These are phyloP conservation scores for Sarcophaga carnaria DNA, from an alignment of 2,888 invertebrate genomes.

Conservation along the genomic window DNA sequence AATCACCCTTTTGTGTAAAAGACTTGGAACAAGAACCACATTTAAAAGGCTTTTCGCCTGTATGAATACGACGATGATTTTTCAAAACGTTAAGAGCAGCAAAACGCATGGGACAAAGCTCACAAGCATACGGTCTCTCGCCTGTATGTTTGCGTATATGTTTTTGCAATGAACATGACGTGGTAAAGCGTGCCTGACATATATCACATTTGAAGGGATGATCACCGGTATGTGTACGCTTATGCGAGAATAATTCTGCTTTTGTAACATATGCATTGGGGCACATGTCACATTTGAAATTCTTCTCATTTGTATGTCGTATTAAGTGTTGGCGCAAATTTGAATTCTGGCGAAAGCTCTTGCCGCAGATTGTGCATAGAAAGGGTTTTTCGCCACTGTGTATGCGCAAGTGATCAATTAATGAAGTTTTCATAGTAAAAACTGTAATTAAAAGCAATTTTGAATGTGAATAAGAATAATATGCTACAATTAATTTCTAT, in stretches of 20 bases:
- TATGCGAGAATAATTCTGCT: conserved; percentile 83
- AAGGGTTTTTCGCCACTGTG: conserved; percentile 85
- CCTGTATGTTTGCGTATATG: conserved; percentile 85
- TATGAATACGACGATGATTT: conserved; percentile 84
- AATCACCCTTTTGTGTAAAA: conserved; percentile 84
- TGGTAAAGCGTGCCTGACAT: conserved; percentile 84
- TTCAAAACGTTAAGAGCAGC: conserved; percentile 84
- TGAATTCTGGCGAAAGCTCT: conserved; percentile 85
- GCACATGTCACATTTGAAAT: conserved; percentile 82
- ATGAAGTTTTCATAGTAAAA: conserved; percentile 83
- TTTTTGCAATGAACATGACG: conserved; percentile 84
- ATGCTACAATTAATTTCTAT: background rate
- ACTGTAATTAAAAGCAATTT: conserved; percentile 72
- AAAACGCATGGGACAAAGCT: conserved; percentile 84
- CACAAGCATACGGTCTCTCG: conserved; percentile 84
- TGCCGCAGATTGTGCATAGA: conserved; percentile 83
- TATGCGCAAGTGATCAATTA: conserved; percentile 84
- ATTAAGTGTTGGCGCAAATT: conserved; percentile 84
- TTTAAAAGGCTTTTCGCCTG: conserved; percentile 84
- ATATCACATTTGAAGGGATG: conserved; percentile 84
- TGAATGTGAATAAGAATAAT: background rate
- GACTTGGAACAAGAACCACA: conserved; percentile 84
- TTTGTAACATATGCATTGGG: conserved; percentile 82
- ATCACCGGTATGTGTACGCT: conserved; percentile 84
- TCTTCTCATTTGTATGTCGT: conserved; percentile 83